These are phyloP conservation scores for Thereva unica DNA, from an alignment of 2,888 invertebrate species.

Conservation along the genomic window DNA sequence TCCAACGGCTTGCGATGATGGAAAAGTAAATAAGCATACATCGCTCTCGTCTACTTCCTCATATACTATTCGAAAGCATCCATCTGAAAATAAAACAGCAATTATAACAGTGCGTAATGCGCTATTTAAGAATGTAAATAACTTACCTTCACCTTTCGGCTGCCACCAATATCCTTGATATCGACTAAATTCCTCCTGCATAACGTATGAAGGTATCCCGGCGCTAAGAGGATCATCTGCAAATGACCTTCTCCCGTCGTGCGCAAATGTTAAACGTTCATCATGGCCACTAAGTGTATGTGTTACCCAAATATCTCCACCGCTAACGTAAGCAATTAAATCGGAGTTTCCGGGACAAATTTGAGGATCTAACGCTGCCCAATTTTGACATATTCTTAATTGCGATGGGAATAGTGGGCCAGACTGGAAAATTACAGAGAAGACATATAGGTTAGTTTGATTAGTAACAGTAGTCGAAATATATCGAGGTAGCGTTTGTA, in stretches of 20 bases:
- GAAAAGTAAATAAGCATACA: slow-evolving; percentile 89
- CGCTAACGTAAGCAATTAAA: slow-evolving; percentile 86
- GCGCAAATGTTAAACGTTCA: slow-evolving; percentile 71
- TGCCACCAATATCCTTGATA: slow-evolving; percentile 99
- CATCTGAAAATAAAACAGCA: slow-evolving; percentile 61
- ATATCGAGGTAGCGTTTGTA: too few relatives aligned
- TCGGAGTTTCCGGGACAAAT: slow-evolving; percentile 65
- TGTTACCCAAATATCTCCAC: slow-evolving; percentile 90
- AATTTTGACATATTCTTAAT: slow-evolving; percentile 64
- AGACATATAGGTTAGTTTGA: too few relatives aligned
- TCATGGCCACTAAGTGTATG: slow-evolving; percentile 65
- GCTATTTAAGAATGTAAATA: not conserved
- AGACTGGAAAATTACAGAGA: slow-evolving; percentile 44
- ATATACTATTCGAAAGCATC: slow-evolving; percentile 78
- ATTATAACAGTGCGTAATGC: not conserved
- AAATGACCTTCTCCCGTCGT: slow-evolving; percentile 69
- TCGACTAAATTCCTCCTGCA: slow-evolving; percentile 96
- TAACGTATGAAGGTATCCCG: slow-evolving; percentile 97
- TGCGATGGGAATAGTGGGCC: slow-evolving; percentile 72
- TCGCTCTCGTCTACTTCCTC: slow-evolving; percentile 88
- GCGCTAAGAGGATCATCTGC: slow-evolving; percentile 85
- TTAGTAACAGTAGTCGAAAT: too few relatives aligned
- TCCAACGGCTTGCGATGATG: slow-evolving; percentile 78
- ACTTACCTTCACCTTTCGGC: slow-evolving; percentile 68
- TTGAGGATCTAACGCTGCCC: slow-evolving; percentile 78